A percentile compares a stretch with the other conserved stretches of the same genome.
phyloP scores from a whole-genome alignment of 1,140 invertebrate species.

The Callitettix versicolor region DNA sequence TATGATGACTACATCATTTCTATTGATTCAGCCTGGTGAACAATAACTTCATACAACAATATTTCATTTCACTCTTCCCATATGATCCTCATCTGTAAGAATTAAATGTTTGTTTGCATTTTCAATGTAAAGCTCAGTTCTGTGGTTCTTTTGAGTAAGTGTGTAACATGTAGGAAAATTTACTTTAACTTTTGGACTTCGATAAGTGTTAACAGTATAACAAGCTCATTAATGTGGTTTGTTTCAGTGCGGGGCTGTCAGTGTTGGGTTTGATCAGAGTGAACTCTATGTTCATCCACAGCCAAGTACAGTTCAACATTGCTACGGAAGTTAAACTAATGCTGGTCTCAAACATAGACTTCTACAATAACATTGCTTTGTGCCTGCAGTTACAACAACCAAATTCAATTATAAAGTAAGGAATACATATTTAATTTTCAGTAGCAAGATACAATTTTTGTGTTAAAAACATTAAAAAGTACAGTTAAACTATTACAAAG shows the following conservation, averaged over 20 bases:
- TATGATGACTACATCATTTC: too few relatives aligned
- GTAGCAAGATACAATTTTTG: constrained; percentile 3
- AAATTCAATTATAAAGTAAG: constrained; percentile 50
- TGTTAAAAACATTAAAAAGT: neutral
- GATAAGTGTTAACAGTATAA: too few relatives aligned
- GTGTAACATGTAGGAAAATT: too few relatives aligned
- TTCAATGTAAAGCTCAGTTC: too few relatives aligned
- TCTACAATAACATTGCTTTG: constrained; percentile 60
- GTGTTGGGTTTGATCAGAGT: constrained; percentile 54
- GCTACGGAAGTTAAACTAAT: constrained; percentile 60
- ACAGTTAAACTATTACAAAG: neutral
- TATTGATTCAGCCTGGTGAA: too few relatives aligned
- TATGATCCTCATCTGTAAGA: too few relatives aligned
- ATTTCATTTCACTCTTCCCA: too few relatives aligned
- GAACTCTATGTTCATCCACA: constrained; percentile 54
- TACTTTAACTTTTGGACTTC: too few relatives aligned
- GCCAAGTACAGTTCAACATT: constrained; percentile 56
- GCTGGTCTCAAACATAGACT: constrained; percentile 67
- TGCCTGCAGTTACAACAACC: constrained; percentile 73
- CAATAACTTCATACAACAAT: too few relatives aligned
- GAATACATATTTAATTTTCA: constrained; percentile 1
- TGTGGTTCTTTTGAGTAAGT: too few relatives aligned
- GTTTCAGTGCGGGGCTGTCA: constrained; percentile 55
- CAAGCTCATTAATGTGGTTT: too few relatives aligned
- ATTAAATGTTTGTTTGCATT: too few relatives aligned